Conservation (phyloP, 2,888 invertebrate genomes). For the Melieria omissa region DNA sequence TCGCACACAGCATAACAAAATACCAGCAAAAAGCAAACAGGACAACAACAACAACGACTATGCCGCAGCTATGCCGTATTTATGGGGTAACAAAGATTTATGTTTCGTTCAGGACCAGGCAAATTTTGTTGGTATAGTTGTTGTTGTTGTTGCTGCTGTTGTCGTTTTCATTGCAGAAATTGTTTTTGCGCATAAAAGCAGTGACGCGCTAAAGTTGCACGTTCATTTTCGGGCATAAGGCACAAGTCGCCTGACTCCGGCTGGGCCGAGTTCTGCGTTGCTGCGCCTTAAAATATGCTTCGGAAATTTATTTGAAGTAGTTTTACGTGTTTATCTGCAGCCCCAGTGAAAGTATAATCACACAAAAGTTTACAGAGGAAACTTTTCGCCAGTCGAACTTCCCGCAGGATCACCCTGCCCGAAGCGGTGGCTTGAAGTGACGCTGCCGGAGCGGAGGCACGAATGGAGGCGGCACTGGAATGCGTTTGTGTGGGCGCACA, state of each 20-base stretch:
- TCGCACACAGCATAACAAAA: not conserved
- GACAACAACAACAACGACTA: not conserved
- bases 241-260: not conserved
- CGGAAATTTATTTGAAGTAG: conserved; percentile 25
- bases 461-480: no score
- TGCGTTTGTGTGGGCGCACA: conserved; percentile 43
- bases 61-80: conserved; percentile 25
- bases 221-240: not conserved
- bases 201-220: not conserved
- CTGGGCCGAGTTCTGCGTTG: no score
- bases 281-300: conserved; percentile 33
- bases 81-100: conserved; percentile 39
- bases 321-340: conserved; percentile 37
- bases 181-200: conserved; percentile 22
- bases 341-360: conserved; percentile 23
- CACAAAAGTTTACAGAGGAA: not conserved
- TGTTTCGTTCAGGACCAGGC: conserved; percentile 11
- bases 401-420: not conserved
- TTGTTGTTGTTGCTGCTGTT: no score
- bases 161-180: conserved; percentile 9
- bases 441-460: not conserved
- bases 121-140: conserved; percentile 1
- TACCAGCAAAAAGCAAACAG: not conserved
- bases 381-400: not conserved
- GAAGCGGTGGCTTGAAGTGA: not conserved